Conservation (phyloP, 2,797 vertebrate species). For the Xenopus petersii region DNA sequence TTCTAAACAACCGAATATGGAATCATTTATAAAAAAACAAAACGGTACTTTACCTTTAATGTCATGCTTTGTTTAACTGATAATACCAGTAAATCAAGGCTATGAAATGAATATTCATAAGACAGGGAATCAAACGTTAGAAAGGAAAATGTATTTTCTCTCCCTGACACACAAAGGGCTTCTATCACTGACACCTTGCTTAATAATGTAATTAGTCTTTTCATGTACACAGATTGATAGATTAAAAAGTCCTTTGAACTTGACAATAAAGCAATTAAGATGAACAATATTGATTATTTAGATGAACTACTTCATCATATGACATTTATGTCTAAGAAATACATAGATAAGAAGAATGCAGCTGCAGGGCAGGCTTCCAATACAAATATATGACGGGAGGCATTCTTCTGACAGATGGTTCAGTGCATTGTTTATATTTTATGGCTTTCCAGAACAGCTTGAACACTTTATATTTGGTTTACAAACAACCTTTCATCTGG, state of each 20-base stretch:
- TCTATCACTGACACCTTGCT: slow-evolving; percentile 43
- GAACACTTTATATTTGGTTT: too few species aligned
- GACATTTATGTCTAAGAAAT: slow-evolving; percentile 44
- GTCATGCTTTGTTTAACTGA: slow-evolving; percentile 14
- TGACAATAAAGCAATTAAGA: slow-evolving; percentile 48
- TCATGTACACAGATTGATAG: slow-evolving; percentile 47
- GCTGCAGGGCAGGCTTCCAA: slow-evolving; percentile 33
- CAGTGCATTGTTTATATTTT: too few species aligned
- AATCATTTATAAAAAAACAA: too few species aligned
- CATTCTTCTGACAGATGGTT: too few species aligned
- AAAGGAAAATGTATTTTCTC: slow-evolving; percentile 28
- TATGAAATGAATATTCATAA: slow-evolving; percentile 26
- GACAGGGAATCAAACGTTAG: slow-evolving; percentile 19
- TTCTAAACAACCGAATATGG: too few species aligned
- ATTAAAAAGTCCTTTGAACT: slow-evolving; percentile 47
- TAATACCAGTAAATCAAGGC: slow-evolving; percentile 23
- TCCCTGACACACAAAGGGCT: slow-evolving; percentile 30
- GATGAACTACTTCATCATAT: slow-evolving; percentile 35
- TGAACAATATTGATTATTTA: slow-evolving; percentile 50
- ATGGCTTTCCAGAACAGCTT: too few species aligned
- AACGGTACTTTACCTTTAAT: too few species aligned
- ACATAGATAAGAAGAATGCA: slow-evolving; percentile 42
- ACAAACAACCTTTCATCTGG: too few species aligned
- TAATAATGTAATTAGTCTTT: slow-evolving; percentile 51
- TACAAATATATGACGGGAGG: slow-evolving; percentile 43